Evolutionary conservation across 2,797 vertebrate genomes (phyloP).

Genomic region (Acestrorhynchus altus): DNA sequence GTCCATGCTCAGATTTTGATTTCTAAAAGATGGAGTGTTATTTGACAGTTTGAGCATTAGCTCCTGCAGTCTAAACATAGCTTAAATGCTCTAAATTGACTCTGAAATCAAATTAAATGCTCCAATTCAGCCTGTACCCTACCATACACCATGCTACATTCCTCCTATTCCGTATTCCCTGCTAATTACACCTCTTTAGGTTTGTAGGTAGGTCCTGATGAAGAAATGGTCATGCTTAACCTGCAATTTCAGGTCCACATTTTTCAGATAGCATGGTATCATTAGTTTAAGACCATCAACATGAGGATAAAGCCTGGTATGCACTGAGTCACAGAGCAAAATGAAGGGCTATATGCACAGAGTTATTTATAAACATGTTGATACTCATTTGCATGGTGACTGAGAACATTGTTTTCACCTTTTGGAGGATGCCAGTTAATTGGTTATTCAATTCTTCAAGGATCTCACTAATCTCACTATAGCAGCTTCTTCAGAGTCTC

Average conservation of each 20-base stretch:
- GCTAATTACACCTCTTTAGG: conserved; percentile 33
- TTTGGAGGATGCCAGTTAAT: conserved; percentile 40
- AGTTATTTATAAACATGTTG: conserved; percentile 48
- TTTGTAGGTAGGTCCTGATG: conserved; percentile 24
- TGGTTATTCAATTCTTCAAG: conserved; percentile 37
- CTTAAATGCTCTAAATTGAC: neutral
- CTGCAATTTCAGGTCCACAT: conserved; percentile 21
- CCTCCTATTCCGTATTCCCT: conserved; percentile 14
- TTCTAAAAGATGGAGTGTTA: conserved; percentile 4
- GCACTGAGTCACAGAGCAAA: conserved; percentile 38
- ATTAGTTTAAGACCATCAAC: conserved; percentile 27
- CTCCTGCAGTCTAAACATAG: conserved; percentile 7
- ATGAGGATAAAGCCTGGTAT: conserved; percentile 20
- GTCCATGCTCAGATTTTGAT: neutral
- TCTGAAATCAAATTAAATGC: no score
- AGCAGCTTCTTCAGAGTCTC: neutral
- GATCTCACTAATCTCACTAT: conserved; percentile 14
- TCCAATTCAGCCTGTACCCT: conserved; percentile 24
- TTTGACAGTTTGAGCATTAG: conserved; percentile 6
- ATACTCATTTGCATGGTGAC: conserved; percentile 40
- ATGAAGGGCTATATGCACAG: conserved; percentile 24
- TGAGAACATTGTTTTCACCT: conserved; percentile 51
- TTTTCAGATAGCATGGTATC: conserved; percentile 35
- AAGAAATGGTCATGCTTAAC: conserved; percentile 26
- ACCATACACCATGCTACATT: conserved; percentile 1